A percentile compares a stretch with the other conserved stretches of the same genome.
Evolutionary conservation across 1,140 invertebrate species (phyloP).

Genomic region (Drosophila pachea): DNA sequence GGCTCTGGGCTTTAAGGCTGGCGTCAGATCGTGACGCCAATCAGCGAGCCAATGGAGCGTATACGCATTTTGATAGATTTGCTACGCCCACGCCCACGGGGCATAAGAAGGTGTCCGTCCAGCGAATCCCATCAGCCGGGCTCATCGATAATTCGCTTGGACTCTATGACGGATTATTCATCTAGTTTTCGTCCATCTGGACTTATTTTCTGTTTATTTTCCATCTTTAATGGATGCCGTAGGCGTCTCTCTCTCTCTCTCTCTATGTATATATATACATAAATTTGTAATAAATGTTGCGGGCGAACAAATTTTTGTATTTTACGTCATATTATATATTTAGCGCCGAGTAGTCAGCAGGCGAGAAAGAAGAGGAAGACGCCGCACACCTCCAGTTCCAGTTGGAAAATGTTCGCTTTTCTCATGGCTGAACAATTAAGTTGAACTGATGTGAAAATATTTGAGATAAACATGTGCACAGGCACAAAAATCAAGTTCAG

Average conservation of each 20-base stretch:
- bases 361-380: slow-evolving; percentile 10
- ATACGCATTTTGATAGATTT: slow-evolving; percentile 48
- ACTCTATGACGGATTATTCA: slow-evolving; percentile 17
- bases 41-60: slow-evolving; percentile 26
- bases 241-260: slow-evolving; percentile 18
- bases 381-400: slow-evolving; percentile 56
- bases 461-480: slow-evolving; percentile 64
- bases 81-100: slow-evolving; percentile 18
- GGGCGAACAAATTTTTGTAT: slow-evolving; percentile 49
- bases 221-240: slow-evolving; percentile 72
- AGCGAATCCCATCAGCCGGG: slow-evolving; percentile 24
- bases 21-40: slow-evolving; percentile 36
- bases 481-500: slow-evolving; percentile 60
- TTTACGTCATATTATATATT: slow-evolving; percentile 73
- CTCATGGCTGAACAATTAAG: slow-evolving; percentile 49
- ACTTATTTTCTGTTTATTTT: slow-evolving; percentile 48
- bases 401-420: slow-evolving; percentile 33
- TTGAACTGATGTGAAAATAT: slow-evolving; percentile 68
- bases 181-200: slow-evolving; percentile 44
- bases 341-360: slow-evolving; percentile 52
- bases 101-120: slow-evolving; percentile 15
- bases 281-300: slow-evolving; percentile 69
- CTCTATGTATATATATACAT: slow-evolving; percentile 42
- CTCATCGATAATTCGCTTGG: too few species aligned
- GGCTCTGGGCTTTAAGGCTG: slow-evolving; percentile 10